A percentile compares a stretch with the other conserved stretches of the same genome.
These are phyloP conservation scores for Hipparchia semele DNA, from an alignment of 2,888 invertebrate species.

Conservation along the genomic window DNA sequence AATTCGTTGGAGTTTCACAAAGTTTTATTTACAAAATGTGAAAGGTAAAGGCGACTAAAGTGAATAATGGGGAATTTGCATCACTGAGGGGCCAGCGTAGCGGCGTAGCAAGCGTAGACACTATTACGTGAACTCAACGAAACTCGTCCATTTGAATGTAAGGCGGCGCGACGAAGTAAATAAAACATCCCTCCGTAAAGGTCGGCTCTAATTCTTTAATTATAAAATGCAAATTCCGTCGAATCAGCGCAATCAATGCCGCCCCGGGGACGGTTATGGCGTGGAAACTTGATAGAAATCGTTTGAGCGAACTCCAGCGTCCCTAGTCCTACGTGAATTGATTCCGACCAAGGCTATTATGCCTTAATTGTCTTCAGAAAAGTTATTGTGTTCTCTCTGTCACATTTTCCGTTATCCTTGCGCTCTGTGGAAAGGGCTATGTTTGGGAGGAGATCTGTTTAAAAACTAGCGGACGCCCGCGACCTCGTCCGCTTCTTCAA, in stretches of 20 bases:
- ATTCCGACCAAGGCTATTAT: not conserved
- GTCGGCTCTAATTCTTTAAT: slow-evolving; percentile 54
- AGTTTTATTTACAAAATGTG: not conserved
- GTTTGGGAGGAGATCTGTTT: no score
- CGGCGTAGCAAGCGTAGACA: slow-evolving; percentile 3
- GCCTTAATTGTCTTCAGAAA: not conserved
- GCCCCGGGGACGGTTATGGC: slow-evolving; percentile 68
- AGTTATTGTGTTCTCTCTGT: not conserved
- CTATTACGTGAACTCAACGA: slow-evolving; percentile 25
- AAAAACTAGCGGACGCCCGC: no score
- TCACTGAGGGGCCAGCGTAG: slow-evolving; percentile 7
- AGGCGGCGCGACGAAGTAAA: slow-evolving; percentile 35
- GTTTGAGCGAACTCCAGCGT: slow-evolving; percentile 42
- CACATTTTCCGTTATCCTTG: no score
- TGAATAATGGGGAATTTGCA: slow-evolving; percentile 25
- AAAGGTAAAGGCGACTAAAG: slow-evolving; percentile 13
- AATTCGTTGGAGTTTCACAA: not conserved
- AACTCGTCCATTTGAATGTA: slow-evolving; percentile 36
- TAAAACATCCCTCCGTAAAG: slow-evolving; percentile 29
- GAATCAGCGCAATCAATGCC: slow-evolving; percentile 66
- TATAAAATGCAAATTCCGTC: slow-evolving; percentile 78
- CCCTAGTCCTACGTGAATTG: not conserved
- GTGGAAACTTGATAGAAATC: slow-evolving; percentile 71
- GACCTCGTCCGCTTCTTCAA: no score
- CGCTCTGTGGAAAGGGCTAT: no score